Evolutionary conservation across 2,797 vertebrate genomes (phyloP).

Genomic region (Cryptoprocta ferox): DNA sequence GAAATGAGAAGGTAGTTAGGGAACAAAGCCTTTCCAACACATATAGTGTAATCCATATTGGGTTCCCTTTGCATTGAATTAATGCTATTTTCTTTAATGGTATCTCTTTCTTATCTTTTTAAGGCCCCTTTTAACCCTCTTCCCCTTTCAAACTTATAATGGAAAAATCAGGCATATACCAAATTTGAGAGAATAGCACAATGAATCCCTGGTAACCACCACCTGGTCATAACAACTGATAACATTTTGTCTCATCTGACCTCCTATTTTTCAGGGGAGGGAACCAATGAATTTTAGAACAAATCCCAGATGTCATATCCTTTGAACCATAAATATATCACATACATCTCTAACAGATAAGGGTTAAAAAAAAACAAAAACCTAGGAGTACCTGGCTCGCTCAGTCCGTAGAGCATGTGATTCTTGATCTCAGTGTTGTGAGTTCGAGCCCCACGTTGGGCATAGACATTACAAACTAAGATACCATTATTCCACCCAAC

Average conservation of each 20-base stretch:
- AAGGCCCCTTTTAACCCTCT: not conserved
- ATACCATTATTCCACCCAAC: not conserved
- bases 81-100: not conserved
- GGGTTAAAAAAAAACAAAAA: not conserved
- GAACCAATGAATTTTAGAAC: conserved; percentile 19
- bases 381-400: not conserved
- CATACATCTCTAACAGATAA: not conserved
- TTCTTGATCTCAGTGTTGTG: not conserved
- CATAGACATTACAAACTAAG: not conserved
- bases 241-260: conserved; percentile 48
- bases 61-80: not conserved
- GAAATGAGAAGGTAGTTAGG: not conserved
- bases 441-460: not conserved
- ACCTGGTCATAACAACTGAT: conserved; percentile 5
- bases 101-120: not conserved
- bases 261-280: not conserved
- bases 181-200: not conserved
- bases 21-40: not conserved
- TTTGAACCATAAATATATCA: conserved; percentile 22
- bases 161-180: conserved; percentile 10
- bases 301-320: not conserved
- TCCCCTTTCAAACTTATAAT: not conserved
- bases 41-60: not conserved
- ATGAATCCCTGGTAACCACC: not conserved
- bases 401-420: not conserved